Base-by-base conservation (phyloP, 2,888 invertebrate genomes). In the Venusia cambrica region DNA sequence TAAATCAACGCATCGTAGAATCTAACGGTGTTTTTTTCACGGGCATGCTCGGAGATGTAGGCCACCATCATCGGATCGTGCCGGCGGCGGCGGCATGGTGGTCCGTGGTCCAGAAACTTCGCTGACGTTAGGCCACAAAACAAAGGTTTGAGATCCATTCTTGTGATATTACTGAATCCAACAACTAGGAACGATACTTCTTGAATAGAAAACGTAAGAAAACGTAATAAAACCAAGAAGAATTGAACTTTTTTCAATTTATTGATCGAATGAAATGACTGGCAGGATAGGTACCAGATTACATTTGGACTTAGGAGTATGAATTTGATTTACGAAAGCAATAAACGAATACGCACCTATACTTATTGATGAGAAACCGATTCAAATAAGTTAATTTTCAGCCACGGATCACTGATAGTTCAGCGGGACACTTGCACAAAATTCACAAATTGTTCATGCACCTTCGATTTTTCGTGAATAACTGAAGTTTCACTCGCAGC, bases 401-500 rank as follows among this genome's bases (percentile, higher is more conserved):
- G 70, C 69, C 70, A 77, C 80, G 72, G n/a, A 70, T 69, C 58
- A 47, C 53, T 64, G 58, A 75, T 76, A 75, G 69, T 60, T 46
- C 37, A 64, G 64, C 51, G 22, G 48, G 48, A 56, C 71, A 73
- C 72, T 62, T 49, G 57, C 60, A 61, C 58, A 43, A 68, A 33
- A 69, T 54, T 67, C 59, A 68, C 63, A 55, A 54, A 43, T 44
- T 56, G 52, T 46, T 72, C 57, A 54, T 64, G 50, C 57, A 49
- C 65, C 63, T 77, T 73, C 71, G 74, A 76, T 77, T 73, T 76
- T 79, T 66, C 63, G 64, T 68, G 67, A 67, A 69, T 70, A 76
- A 85, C 84, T 85, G 73, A 81, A 71, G 69, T 80, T 72, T 65
- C 58, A 59, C 72, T 72, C 75, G 80, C 79, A 48, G 71, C 73